Conservation (phyloP, 2,797 vertebrate species). For the Mycteria americana region DNA sequence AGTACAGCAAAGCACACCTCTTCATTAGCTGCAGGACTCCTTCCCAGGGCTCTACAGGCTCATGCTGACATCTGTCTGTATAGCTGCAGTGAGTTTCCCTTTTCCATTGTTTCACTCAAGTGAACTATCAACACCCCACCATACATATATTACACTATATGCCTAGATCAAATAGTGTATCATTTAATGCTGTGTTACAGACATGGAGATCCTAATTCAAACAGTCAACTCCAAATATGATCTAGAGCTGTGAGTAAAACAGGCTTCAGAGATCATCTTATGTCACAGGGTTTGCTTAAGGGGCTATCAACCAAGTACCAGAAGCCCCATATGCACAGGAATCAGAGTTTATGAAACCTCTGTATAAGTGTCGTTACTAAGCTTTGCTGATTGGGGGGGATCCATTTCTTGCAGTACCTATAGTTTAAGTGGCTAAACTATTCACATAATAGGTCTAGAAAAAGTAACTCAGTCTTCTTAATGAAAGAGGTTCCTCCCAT, state of each 20-base stretch:
- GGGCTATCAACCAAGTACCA: not conserved
- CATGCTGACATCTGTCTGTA: too few relatives aligned
- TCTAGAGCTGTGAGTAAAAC: not conserved
- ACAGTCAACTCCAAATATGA: not conserved
- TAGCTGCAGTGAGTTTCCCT: fast-evolving
- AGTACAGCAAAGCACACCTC: not conserved
- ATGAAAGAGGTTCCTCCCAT: not conserved
- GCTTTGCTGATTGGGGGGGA: not conserved
- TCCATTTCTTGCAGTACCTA: not conserved
- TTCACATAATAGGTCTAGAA: not conserved
- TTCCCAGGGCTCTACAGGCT: not conserved
- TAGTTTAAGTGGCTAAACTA: not conserved
- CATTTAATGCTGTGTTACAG: not conserved
- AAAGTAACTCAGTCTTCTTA: not conserved
- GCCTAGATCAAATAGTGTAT: not conserved
- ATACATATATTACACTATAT: not conserved
- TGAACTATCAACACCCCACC: not conserved
- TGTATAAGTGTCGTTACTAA: not conserved
- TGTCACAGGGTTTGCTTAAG: not conserved
- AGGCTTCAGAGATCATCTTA: not conserved
- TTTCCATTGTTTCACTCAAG: not conserved
- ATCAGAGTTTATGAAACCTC: not conserved
- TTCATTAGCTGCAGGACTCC: not conserved
- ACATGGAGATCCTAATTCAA: not conserved
- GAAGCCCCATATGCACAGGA: not conserved